Conservation (phyloP, 2,888 invertebrate species). For the Volucella zonaria region DNA sequence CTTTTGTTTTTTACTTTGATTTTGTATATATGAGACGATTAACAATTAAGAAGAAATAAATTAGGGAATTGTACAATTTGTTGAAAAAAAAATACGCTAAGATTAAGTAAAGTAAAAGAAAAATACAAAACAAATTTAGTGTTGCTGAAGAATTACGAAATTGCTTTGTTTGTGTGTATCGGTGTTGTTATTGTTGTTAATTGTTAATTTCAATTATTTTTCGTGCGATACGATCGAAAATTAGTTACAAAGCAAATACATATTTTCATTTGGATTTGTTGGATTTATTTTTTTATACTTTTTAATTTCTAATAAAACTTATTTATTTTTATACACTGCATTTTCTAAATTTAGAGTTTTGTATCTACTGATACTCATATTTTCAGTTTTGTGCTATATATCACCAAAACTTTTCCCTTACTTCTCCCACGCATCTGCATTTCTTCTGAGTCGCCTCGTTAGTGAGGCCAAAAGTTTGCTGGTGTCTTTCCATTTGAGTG, state of each 20-base stretch:
- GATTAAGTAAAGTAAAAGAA: too few relatives aligned
- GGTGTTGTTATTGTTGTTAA: constrained; percentile 23
- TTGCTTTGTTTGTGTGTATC: constrained; percentile 22
- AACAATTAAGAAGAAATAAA: constrained; percentile 25
- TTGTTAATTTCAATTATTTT: neutral
- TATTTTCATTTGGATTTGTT: neutral
- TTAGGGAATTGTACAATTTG: constrained; percentile 25
- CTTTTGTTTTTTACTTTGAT: constrained; percentile 15
- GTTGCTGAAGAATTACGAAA: constrained; percentile 32
- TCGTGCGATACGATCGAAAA: neutral
- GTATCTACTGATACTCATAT: too few relatives aligned
- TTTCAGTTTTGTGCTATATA: too few relatives aligned
- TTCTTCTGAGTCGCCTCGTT: too few relatives aligned
- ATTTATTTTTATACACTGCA: neutral
- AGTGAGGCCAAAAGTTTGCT: too few relatives aligned
- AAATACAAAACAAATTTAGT: constrained; percentile 28
- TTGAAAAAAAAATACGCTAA: constrained; percentile 6
- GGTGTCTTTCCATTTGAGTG: too few relatives aligned
- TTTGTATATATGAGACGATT: constrained; percentile 44
- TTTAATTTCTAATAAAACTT: neutral
- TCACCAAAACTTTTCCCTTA: too few relatives aligned
- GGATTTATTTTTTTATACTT: neutral
- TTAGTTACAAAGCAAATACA: neutral
- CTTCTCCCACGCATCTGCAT: too few relatives aligned
- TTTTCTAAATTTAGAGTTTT: too few relatives aligned